These are phyloP conservation scores for Tympanuchus pallidicinctus DNA, from an alignment of 2,113 vertebrate genomes.

Conservation along the genomic window DNA sequence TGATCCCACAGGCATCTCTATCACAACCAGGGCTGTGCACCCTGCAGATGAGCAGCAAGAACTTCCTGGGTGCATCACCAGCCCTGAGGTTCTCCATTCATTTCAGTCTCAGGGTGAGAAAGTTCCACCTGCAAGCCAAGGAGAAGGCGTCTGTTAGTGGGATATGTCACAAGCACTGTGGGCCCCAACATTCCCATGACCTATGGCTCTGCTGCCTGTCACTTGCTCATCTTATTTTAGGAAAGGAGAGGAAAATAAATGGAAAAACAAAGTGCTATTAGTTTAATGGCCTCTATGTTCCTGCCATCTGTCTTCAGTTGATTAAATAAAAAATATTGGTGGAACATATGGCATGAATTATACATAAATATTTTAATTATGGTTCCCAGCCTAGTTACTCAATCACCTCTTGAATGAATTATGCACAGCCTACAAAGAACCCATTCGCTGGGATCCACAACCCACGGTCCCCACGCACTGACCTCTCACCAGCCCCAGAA, in stretches of 20 bases:
- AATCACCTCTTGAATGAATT: neutral
- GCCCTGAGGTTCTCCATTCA: conserved; percentile 50
- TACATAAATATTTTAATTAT: conserved; percentile 66
- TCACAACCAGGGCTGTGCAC: conserved; percentile 54
- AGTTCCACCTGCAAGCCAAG: conserved; percentile 77
- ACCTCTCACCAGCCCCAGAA: neutral
- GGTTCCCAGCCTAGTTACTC: conserved; percentile 17
- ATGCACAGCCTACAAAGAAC: neutral
- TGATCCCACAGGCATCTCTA: conserved; percentile 47
- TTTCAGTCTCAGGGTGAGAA: conserved; percentile 54
- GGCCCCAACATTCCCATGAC: accelerated
- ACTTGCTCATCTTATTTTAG: neutral
- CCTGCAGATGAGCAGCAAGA: conserved; percentile 8
- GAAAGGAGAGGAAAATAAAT: conserved; percentile 54
- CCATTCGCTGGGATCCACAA: neutral
- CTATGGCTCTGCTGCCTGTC: neutral
- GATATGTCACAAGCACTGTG: neutral
- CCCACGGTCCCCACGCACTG: accelerated
- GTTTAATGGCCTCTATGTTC: conserved; percentile 69
- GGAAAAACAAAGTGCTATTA: conserved; percentile 61
- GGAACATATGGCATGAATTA: conserved; percentile 70
- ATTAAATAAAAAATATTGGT: conserved; percentile 74
- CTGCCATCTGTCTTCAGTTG: conserved; percentile 72
- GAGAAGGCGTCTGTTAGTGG: neutral
- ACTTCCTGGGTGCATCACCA: neutral